phyloP scores from a whole-genome alignment of 2,797 vertebrate species.

The Prunella strophiata region DNA sequence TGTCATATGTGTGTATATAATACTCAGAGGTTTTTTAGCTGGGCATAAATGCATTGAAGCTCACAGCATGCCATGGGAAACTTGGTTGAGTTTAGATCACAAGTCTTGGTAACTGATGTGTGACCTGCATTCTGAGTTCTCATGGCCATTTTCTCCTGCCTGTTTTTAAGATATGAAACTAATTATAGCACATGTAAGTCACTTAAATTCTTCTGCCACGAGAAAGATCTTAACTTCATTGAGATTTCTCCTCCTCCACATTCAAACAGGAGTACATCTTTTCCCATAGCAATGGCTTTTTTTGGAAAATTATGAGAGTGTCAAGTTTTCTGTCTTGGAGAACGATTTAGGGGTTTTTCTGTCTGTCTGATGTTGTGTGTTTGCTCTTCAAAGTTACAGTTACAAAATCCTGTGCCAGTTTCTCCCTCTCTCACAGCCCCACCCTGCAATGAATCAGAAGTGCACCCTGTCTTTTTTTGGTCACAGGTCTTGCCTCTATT shows the following conservation, averaged over 20 bases:
- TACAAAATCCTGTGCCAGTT: slow-evolving; percentile 1
- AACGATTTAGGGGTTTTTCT: not conserved
- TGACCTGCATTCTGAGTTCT: slow-evolving; percentile 35
- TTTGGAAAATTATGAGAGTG: not conserved
- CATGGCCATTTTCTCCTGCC: slow-evolving; percentile 22
- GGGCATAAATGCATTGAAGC: not conserved
- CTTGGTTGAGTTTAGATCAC: not conserved
- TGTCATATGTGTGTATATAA: not conserved
- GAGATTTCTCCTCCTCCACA: not conserved
- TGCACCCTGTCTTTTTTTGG: slow-evolving; percentile 41
- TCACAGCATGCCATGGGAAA: slow-evolving; percentile 19
- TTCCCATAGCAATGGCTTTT: not conserved
- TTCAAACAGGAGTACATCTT: not conserved
- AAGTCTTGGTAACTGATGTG: slow-evolving; percentile 5
- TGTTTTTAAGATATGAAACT: slow-evolving; percentile 36
- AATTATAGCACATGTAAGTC: slow-evolving; percentile 31
- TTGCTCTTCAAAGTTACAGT: slow-evolving; percentile 8
- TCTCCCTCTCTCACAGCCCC: not conserved
- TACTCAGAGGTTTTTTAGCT: not conserved
- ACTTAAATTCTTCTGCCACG: not conserved
- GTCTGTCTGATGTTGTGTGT: not conserved
- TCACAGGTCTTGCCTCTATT: slow-evolving; percentile 42
- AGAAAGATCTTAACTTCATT: slow-evolving; percentile 14
- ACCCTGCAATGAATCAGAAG: slow-evolving; percentile 50
- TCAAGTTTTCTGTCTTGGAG: not conserved